Percentiles rank a stretch among this genome's conserved stretches.
Conservation (phyloP, 2,888 invertebrate genomes). For the Rhingia campestris region DNA sequence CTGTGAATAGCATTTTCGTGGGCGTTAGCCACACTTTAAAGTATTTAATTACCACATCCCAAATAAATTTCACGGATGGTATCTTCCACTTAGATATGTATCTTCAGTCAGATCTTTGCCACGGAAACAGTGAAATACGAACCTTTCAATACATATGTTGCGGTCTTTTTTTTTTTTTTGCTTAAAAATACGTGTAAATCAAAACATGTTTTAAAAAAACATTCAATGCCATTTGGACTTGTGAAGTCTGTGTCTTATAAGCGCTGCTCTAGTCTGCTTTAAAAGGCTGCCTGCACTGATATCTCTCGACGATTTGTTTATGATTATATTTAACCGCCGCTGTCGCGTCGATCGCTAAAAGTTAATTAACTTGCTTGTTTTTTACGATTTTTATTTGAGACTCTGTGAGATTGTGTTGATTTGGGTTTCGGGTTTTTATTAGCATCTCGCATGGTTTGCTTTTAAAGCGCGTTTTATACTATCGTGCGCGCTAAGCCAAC, state of each 20-base stretch:
- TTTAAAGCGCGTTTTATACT: conserved; percentile 11
- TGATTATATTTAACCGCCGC: conserved; percentile 38
- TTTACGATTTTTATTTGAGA: background rate
- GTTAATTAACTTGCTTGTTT: conserved; percentile 40
- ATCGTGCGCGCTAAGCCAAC: background rate
- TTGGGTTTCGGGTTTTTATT: background rate
- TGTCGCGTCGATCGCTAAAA: conserved; percentile 25
- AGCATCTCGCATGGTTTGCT: too few species aligned
- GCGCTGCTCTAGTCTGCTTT: too few species aligned
- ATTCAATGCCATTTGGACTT: too few species aligned
- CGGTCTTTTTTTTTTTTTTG: too few species aligned
- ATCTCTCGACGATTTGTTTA: conserved; percentile 48
- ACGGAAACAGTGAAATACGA: too few species aligned
- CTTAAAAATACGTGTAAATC: too few species aligned
- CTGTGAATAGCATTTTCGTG: conserved; percentile 22
- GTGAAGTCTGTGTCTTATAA: too few species aligned
- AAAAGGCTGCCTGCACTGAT: conserved; percentile 14
- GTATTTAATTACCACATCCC: conserved; percentile 58
- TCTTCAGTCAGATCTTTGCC: too few species aligned
- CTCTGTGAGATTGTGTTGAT: background rate
- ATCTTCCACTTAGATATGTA: too few species aligned
- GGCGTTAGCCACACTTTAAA: conserved; percentile 39
- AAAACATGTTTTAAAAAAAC: too few species aligned
- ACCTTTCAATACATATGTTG: too few species aligned
- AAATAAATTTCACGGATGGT: conserved; percentile 50